Percentiles rank a stretch among this genome's conserved stretches.
Conservation (phyloP, 2,113 vertebrate species). For the Mellivora capensis region DNA sequence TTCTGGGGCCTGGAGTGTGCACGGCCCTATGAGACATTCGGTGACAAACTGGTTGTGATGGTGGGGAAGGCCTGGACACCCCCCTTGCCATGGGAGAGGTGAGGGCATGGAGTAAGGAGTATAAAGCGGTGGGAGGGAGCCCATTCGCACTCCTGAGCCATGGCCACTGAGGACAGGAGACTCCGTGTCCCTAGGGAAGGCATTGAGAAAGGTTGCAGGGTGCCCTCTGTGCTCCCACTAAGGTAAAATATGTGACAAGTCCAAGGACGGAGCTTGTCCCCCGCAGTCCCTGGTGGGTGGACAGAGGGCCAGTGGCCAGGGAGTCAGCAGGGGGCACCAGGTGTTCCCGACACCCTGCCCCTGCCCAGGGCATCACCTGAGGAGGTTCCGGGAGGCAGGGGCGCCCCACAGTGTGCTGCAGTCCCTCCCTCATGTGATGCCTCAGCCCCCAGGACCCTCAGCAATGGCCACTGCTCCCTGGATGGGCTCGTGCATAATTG, state of each 20-base stretch:
- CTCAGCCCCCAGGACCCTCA: neutral
- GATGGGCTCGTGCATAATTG: neutral
- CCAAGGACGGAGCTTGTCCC: too few species aligned
- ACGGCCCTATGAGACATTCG: neutral
- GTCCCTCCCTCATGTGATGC: neutral
- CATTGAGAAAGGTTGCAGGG: neutral
- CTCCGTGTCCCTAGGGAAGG: neutral
- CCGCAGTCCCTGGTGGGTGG: neutral
- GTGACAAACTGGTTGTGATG: neutral
- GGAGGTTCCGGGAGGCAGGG: neutral
- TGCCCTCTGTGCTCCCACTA: neutral
- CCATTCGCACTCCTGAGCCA: too few species aligned
- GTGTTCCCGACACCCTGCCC: neutral
- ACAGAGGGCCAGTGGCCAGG: neutral
- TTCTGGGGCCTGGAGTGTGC: neutral
- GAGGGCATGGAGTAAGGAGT: accelerated
- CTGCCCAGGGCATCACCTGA: neutral
- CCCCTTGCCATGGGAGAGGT: neutral
- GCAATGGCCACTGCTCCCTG: accelerated
- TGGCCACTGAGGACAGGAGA: accelerated
- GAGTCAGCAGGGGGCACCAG: accelerated
- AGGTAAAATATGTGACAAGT: neutral
- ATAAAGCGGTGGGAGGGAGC: too few species aligned
- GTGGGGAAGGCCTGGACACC: accelerated
- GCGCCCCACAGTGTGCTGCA: neutral